Evolutionary conservation across 1,140 invertebrate species (phyloP), one percentile per base, ranked within the genome.

Genomic region (Wiebesia pumilae): DNA sequence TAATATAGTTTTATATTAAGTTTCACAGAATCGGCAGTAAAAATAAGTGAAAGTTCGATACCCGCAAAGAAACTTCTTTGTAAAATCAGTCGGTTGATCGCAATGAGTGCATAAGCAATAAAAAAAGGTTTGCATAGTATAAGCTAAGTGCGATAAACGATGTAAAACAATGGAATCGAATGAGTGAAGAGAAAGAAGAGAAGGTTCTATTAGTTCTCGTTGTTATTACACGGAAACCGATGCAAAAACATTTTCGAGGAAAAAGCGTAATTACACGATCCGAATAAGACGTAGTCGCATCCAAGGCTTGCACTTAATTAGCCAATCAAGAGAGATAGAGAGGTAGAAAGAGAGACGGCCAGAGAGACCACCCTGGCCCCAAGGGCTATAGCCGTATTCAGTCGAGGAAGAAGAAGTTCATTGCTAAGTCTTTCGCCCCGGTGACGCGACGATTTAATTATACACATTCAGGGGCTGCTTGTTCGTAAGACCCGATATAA

Each of bases 361-460:
- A 65, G 21, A 24, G 58, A n/a, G 82, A 77, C 81, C 81, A 83
- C 51, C 81, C 65, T 43, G 75, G 58, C 27, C 58, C 75, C 40
- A 21, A 40, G 54, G 38, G 27, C 33, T 40, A 62, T 10, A 30
- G 19, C 51, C n/a, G 62, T 30, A 38, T 10, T 33, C 24, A 71
- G 35, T 62, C 12, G 62, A 65, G 14, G 54, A n/a, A 79, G 71
- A 38, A 78, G 83, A 67, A 73, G 47, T 77, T 85, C 78, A 58
- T 73, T 85, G 78, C 12, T 24, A 33, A 81, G 43, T 85, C 83
- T 80, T 81, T 73, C 30, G 71, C 27, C 51, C 73, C 47, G 30
- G 62, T 27, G 73, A 38, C 43, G 43, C 80, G 73, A 77, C 81
- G 81, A 86, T 86, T 86, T 86, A 86, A 86, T 86, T 86, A 86